Evolutionary conservation across 2,113 vertebrate species (phyloP).

Genomic region (Boleophthalmus pectinirostris): DNA sequence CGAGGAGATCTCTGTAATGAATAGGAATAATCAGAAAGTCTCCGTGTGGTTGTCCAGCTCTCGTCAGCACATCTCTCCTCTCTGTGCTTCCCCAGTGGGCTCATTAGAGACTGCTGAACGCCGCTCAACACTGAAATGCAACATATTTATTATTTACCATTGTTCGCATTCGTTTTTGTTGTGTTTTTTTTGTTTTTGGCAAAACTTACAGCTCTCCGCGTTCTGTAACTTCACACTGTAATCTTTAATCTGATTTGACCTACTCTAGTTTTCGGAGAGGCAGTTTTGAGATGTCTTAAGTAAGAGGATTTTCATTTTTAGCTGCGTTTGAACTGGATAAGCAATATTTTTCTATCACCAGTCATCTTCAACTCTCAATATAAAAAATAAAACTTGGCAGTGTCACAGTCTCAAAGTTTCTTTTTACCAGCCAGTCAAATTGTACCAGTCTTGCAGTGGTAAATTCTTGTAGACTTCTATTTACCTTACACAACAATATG

Average conservation of each 20-base stretch:
- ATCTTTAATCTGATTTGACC: constrained; percentile 4
- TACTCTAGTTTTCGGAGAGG: not conserved
- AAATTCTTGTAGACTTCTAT: too few species aligned
- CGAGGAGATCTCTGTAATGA: constrained; percentile 48
- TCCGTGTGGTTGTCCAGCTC: constrained; percentile 37
- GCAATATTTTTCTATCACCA: too few species aligned
- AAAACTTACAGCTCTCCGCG: constrained; percentile 4
- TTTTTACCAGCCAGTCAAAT: too few species aligned
- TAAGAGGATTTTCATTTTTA: not conserved
- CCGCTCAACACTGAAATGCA: constrained; percentile 23
- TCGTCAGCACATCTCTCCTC: constrained; percentile 49
- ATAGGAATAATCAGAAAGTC: constrained; percentile 51
- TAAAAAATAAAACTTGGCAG: too few species aligned
- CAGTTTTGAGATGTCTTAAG: not conserved
- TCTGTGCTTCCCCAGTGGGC: constrained; percentile 46
- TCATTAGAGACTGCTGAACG: constrained; percentile 59
- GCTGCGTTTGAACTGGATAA: not conserved
- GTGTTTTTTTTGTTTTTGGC: not conserved
- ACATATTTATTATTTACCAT: constrained; percentile 58
- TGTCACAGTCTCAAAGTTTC: too few species aligned
- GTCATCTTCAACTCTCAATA: too few species aligned
- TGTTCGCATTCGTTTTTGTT: not conserved
- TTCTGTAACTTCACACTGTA: not conserved
- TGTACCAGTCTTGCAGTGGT: too few species aligned
- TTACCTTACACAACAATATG: too few species aligned